Evolutionary conservation across 2,888 invertebrate genomes (phyloP), one percentile per base, ranked within the genome.

Genomic region (Kryphioiulus occultus): DNA sequence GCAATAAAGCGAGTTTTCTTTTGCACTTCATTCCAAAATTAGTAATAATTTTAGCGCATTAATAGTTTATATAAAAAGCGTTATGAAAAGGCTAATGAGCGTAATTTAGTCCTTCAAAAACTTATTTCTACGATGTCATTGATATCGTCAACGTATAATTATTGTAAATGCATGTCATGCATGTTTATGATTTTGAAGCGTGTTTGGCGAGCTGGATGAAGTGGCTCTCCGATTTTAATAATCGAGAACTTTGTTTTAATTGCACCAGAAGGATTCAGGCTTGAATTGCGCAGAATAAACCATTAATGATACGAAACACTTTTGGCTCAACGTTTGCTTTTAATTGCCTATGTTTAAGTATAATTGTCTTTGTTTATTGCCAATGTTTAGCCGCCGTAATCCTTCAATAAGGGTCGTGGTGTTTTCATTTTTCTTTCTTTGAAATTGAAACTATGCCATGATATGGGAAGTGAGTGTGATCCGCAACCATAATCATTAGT

Each of bases 141-240:
- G 59, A 59, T 59, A 59, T 59, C 59, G 59, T 59, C 59, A 59
- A 59, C 59, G n/a, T 59, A 59, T 59, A 59, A 59, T 59, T 59
- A 59, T 7, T n/a, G 59, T 59, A n/a, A 59, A 59, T 59, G 59
- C 59, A 22, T 59, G 59, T 59, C 59, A 59, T 59, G 59, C 59
- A 59, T 59, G 59, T 59, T n/a, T 59, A 19, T 59, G 59, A 59
- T 59, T 22, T 53, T 19, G 19, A 53, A 19, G 53, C 53, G 19
- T 19, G 19, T 59, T 59, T 59, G 59, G 59, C 59, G 59, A 59
- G 59, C 22, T 47, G 59, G 59, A 59, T 59, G 59, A 59, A 59
- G 59, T 59, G 59, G 59, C 59, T 59, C 59, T 59, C 9, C 59
- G 59, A 59, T 59, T 59, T 59, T n/a, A 59, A 59, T 59, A 59